These are phyloP conservation scores for Aphis craccivora DNA, from an alignment of 1,140 invertebrate species.

Conservation along the genomic window DNA sequence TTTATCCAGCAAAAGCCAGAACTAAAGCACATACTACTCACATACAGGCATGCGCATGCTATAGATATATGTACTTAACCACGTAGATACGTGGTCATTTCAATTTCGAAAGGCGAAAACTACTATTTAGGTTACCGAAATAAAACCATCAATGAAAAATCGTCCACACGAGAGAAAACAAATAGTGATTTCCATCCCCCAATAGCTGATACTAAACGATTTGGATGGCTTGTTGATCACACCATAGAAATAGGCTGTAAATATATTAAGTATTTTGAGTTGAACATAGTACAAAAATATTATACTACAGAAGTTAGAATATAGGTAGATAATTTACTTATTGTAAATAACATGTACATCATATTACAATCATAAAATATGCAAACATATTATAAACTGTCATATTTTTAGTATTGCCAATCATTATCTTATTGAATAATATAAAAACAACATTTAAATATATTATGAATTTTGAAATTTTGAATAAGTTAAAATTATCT, in stretches of 20 bases:
- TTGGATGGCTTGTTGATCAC: neutral
- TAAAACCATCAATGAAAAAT: neutral
- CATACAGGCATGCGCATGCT: neutral
- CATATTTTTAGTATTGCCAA: too few species aligned
- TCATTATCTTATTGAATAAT: too few species aligned
- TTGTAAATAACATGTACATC: too few species aligned
- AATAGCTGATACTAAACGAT: neutral
- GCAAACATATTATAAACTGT: too few species aligned
- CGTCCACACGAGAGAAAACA: neutral
- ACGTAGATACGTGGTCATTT: neutral
- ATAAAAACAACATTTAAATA: neutral
- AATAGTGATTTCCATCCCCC: neutral
- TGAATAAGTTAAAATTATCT: too few species aligned
- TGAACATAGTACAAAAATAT: too few species aligned
- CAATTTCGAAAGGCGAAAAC: conserved; percentile 22
- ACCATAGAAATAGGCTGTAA: neutral
- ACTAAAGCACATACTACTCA: neutral
- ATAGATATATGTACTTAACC: neutral
- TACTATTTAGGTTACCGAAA: neutral
- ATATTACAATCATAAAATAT: too few species aligned
- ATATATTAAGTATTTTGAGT: neutral
- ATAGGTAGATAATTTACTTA: too few species aligned
- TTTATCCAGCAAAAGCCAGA: neutral
- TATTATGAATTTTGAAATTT: neutral
- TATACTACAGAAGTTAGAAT: too few species aligned